Evolutionary conservation across 2,888 invertebrate species (phyloP), one percentile per base, ranked within the genome.

Genomic region (Conchocele bisecta): DNA sequence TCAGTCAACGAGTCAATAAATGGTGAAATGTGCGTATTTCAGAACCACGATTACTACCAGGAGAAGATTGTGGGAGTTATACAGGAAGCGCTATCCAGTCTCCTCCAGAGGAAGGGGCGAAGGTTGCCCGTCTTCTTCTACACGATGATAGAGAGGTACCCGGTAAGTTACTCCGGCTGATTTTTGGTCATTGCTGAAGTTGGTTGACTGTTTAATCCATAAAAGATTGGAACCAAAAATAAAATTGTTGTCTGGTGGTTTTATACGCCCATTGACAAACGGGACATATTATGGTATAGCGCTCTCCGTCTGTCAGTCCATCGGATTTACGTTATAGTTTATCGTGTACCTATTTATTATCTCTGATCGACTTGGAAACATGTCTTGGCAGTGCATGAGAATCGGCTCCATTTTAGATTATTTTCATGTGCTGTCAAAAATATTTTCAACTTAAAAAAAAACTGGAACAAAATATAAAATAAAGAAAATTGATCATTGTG

Each of bases 91-190:
- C 24, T 76, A 35, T 22, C 39, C 42, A 65, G 67, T 15, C 26
- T 72, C 44, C 42, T 76, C 22, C 35, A 50, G 11, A 56, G 64
- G 35, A 70, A 56, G 41, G 66, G 59, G 6, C 60, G 66, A 13
- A 51, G 65, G 29, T 51, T 65, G 1, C 33, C 69, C 13, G 53
- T 67, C 13, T 78, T 85, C 57, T 82, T 83, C 72, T 66, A 81
- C 44, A 67, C 72, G 6, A 59, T 86, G 68, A 67, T 86, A n/a
- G 72, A 81, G 20, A 81, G 80, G 58, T 75, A 78, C 50, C 79
- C 82, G 7, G 86, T 86, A 73, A 81, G 84, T 77, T 44, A 20
- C 5, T n/a, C n/a, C 9, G 17, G 7, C 15, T 29, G 31, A 29
- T 4, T 13, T 33, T 20, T 9, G 22, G 24, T n/a, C 17, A 24